phyloP scores from a whole-genome alignment of 1,140 invertebrate genomes.

The Drosophila varians region DNA sequence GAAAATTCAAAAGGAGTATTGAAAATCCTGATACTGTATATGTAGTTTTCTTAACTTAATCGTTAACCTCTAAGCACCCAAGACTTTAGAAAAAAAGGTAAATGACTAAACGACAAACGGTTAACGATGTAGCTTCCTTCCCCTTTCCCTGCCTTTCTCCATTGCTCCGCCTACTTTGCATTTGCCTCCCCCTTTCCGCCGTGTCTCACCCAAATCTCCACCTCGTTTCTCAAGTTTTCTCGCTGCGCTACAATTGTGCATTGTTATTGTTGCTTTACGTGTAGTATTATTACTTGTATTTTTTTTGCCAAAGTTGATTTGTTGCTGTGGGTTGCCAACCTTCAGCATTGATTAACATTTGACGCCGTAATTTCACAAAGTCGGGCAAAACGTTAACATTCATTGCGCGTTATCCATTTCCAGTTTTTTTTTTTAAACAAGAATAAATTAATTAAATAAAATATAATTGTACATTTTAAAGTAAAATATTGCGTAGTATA shows the following conservation, averaged over 20 bases:
- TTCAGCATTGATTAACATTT: slow-evolving; percentile 80
- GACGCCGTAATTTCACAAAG: slow-evolving; percentile 74
- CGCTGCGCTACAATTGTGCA: slow-evolving; percentile 60
- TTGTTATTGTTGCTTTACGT: slow-evolving; percentile 51
- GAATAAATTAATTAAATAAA: neutral
- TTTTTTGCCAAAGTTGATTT: slow-evolving; percentile 50
- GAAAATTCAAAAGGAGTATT: too few relatives aligned
- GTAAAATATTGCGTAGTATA: neutral
- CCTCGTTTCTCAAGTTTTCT: slow-evolving; percentile 48
- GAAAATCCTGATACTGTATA: too few relatives aligned
- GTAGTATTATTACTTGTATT: slow-evolving; percentile 36
- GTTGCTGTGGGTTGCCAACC: slow-evolving; percentile 52
- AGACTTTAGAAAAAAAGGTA: slow-evolving; percentile 15
- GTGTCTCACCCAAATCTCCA: neutral
- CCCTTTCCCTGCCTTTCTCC: neutral
- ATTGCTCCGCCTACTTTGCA: slow-evolving; percentile 3
- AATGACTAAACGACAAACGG: slow-evolving; percentile 55
- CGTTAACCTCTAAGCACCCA: slow-evolving; percentile 18
- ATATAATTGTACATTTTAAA: neutral
- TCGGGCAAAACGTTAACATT: neutral
- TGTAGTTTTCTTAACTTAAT: slow-evolving; percentile 4
- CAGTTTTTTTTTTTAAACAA: neutral
- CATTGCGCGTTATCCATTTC: too few relatives aligned
- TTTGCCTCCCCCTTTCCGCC: slow-evolving; percentile 20
- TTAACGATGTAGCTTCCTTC: slow-evolving; percentile 30